Conservation (phyloP, 2,888 invertebrate genomes). For the Leptothorax acervorum region DNA sequence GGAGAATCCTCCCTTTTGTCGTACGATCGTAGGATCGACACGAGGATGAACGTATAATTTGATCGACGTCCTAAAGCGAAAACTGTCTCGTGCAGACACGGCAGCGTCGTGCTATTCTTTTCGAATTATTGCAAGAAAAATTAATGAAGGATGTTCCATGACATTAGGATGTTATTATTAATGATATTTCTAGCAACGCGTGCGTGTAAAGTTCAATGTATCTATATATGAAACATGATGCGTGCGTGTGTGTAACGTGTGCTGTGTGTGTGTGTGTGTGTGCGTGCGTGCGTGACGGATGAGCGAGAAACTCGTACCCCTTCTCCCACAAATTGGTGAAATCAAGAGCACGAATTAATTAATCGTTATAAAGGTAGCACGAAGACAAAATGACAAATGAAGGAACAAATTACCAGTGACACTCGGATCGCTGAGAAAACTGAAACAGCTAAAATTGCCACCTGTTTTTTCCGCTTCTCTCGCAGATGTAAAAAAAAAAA, state of each 20-base stretch:
- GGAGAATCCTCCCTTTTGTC: neutral
- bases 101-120: slow-evolving; percentile 59
- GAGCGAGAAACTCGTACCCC: slow-evolving; percentile 43
- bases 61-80: neutral
- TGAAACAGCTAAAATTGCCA: slow-evolving; percentile 70
- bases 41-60: neutral
- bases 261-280: neutral
- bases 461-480: slow-evolving; percentile 77
- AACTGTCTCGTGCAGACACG: slow-evolving; percentile 12
- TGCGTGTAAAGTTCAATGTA: slow-evolving; percentile 57
- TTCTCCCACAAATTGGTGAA: slow-evolving; percentile 52
- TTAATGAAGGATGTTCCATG: slow-evolving; percentile 80
- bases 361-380: slow-evolving; percentile 59
- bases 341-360: slow-evolving; percentile 64
- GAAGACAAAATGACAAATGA: slow-evolving; percentile 47
- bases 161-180: slow-evolving; percentile 79
- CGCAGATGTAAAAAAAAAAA: slow-evolving; percentile 75
- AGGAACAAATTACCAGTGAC: slow-evolving; percentile 1
- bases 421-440: slow-evolving; percentile 32
- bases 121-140: slow-evolving; percentile 72
- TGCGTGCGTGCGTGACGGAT: slow-evolving; percentile 40
- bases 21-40: neutral
- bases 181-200: slow-evolving; percentile 70
- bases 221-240: slow-evolving; percentile 30
- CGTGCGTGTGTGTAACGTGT: slow-evolving; percentile 7